Conservation (phyloP, 2,888 invertebrate species). For the Maniola hyperantus region DNA sequence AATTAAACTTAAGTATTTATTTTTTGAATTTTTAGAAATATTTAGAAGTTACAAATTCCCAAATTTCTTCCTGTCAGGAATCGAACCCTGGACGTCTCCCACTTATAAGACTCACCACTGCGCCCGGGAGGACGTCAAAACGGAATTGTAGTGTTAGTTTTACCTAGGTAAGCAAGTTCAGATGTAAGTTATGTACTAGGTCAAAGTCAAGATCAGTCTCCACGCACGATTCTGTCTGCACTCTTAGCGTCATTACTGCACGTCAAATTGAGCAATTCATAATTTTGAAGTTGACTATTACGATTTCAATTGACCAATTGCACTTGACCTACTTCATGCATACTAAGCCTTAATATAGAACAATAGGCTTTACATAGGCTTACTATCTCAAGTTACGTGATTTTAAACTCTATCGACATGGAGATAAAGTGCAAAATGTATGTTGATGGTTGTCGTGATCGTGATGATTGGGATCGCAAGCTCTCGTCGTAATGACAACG, state of each 20-base stretch:
- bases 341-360: conserved; percentile 28
- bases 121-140: no score
- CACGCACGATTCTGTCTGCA: not conserved
- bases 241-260: no score
- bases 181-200: not conserved
- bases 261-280: conserved; percentile 13
- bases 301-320: conserved; percentile 23
- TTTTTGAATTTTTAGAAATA: no score
- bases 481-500: conserved; percentile 24
- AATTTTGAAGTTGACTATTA: not conserved
- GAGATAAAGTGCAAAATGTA: not conserved
- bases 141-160: no score
- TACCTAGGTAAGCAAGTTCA: no score
- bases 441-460: not conserved
- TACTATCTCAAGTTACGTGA: not conserved
- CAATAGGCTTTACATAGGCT: conserved; percentile 20
- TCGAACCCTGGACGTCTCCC: no score
- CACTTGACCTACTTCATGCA: conserved; percentile 32
- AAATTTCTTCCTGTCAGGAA: no score
- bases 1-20: no score
- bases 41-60: no score
- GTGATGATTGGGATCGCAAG: conserved; percentile 23
- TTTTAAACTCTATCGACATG: conserved; percentile 9
- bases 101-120: no score
- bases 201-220: conserved; percentile 4